Evolutionary conservation across 2,797 vertebrate species (phyloP), one percentile per base, ranked within the genome.

Genomic region (Distichodus sexfasciatus): DNA sequence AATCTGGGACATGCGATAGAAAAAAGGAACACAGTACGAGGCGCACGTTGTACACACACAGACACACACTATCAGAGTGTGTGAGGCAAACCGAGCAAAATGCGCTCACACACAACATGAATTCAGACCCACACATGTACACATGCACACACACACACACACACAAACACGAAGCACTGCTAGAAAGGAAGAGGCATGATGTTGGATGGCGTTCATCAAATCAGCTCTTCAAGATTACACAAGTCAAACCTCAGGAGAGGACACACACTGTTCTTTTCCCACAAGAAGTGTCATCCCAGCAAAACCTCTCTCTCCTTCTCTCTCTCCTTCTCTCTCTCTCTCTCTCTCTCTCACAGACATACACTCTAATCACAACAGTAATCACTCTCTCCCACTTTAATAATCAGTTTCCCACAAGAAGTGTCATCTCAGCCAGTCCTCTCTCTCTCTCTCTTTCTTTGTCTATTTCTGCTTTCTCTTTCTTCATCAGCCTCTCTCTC

Each of bases 201-300:
- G 48, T 31, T 70, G 71, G 61, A 19, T 48, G 33, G 24, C 46
- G 61, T 72, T 60, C 71, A 50, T 23, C 53, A 76, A 73, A 72
- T 38, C 55, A 73, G 62, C 44, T 74, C 61, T 46, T 65, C 53
- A 44, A 78, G 77, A 78, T 79, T 76, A 81, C 53, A 72, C 79
- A 81, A 82, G 69, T 40, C 65, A 74, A 71, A 66, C 67, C 58
- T 64, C 80, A 76, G 68, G n/a, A 67, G 81, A 79, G 85, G 87
- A 87, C 70, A 85, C 85, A 89, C 87, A 80, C 65, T 86, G 80
- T 88, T 88, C 86, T 81, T 88, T 90, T 90, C 89, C 88, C 89
- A 90, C 85, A 86, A 84, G 82, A 54, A 19, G 74, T 82, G 80
- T 85, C 81, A 85, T n/a, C n/a, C n/a, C n/a, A n/a, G n/a, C n/a